Base-by-base conservation (phyloP, 2,888 invertebrate genomes). In the Drosophila falleni region DNA sequence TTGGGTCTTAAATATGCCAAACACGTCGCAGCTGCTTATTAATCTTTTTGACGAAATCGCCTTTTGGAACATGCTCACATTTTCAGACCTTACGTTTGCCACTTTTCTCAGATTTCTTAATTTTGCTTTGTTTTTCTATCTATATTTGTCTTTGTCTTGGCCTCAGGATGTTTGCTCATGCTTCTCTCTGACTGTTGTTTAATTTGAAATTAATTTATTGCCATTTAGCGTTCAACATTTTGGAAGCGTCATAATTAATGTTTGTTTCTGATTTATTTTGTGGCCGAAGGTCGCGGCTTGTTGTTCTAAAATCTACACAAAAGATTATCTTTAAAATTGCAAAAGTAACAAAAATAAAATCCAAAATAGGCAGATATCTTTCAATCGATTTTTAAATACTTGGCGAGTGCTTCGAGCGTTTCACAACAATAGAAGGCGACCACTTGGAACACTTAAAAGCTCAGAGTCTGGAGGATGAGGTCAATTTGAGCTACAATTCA, bases 31-130 rank as follows among this genome's bases (percentile, higher is more conserved):
- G 83, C 65, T 78, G 80, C 83, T 83, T 84, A 89, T 85, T 87
- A 85, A 87, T 85, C 87, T 85, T 79, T 79, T 88, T 84, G 84
- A 79, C 67, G 84, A 87, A 84, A 84, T 89, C 84, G 56, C 31
- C 13, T 44, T 23, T 46, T 42, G 58, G 53, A 65, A 76, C 81
- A 80, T 83, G 78, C 41, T 53, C 77, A 79, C 60, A 79, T 70
- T 76, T 83, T 75, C 51, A 51, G 66, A 71, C 63, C 62, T 84
- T 81, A 64, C 77, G 66, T 74, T 85, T 68, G 47, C 9, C 49
- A 29, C 16, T 59, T 35, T 46, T 44, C 35, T 63, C 47, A 74
- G 59, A 68, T 60, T 62, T 66, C 31, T 65, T 26, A 47, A 31
- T 63, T 70, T 74, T 44, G 26, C 23, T 33, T 69, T 47, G 49